A percentile compares a stretch with the other conserved stretches of the same genome.
These are phyloP conservation scores for Cebus imitator DNA, from an alignment of 2,113 vertebrate genomes.

Conservation along the genomic window DNA sequence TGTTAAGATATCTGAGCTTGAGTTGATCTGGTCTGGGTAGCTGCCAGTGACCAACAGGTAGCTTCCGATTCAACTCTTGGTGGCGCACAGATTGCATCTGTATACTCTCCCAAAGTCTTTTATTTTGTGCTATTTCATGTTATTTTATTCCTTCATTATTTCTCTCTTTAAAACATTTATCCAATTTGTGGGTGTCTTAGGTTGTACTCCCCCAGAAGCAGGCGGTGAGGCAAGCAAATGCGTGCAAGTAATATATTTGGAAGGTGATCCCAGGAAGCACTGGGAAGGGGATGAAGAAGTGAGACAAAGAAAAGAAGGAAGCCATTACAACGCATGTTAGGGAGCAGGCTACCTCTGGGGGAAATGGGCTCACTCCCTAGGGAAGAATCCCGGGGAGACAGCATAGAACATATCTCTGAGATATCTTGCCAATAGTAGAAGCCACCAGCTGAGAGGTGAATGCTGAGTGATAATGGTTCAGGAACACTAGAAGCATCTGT, in stretches of 20 bases:
- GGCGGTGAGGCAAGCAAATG: fast-evolving
- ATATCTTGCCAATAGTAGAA: background rate
- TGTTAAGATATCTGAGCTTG: background rate
- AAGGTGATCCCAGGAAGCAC: background rate
- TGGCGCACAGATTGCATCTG: background rate
- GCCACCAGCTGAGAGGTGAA: too few relatives aligned
- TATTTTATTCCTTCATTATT: background rate
- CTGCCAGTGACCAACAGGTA: background rate
- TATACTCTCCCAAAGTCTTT: background rate
- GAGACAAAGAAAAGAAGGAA: background rate
- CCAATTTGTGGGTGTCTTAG: background rate
- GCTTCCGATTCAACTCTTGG: background rate
- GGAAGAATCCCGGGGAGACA: background rate
- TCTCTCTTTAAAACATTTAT: background rate
- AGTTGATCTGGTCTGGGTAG: background rate
- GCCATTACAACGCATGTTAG: fast-evolving
- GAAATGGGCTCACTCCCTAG: background rate
- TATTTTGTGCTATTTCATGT: background rate
- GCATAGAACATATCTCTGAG: background rate
- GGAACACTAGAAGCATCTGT: background rate
- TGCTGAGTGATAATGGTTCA: background rate
- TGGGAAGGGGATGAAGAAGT: background rate
- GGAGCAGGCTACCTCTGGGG: background rate
- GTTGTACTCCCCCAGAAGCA: background rate
- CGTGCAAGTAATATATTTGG: background rate